Evolutionary conservation across 1,140 invertebrate species (phyloP).

Genomic region (Caerostris extrusa): DNA sequence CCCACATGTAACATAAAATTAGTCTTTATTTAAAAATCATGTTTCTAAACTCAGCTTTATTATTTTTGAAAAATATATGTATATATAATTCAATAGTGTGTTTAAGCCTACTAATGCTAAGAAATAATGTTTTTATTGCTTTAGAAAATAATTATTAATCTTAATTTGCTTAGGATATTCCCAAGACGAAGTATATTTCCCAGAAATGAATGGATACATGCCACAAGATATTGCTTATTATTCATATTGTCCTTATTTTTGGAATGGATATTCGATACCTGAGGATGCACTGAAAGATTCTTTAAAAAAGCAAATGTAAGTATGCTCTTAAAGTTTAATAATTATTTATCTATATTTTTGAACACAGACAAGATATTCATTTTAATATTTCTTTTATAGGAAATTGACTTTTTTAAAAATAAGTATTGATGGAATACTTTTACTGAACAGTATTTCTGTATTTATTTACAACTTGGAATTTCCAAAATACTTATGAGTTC

Average conservation of each 20-base stretch:
- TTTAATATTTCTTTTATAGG: too few relatives aligned
- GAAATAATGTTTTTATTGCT: background rate
- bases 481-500: background rate
- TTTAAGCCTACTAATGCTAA: too few relatives aligned
- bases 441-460: background rate
- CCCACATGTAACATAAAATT: too few relatives aligned
- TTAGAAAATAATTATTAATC: background rate
- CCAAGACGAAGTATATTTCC: constrained; percentile 79
- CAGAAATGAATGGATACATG: background rate
- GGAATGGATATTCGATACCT: constrained; percentile 57
- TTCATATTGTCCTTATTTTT: constrained; percentile 65
- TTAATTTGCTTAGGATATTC: constrained; percentile 69
- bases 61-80: too few relatives aligned
- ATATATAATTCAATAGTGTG: too few relatives aligned
- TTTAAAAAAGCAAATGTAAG: constrained; percentile 62
- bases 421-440: too few relatives aligned
- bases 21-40: too few relatives aligned
- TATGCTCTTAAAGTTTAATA: background rate
- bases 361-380: too few relatives aligned
- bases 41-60: too few relatives aligned
- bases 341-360: too few relatives aligned
- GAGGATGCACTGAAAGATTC: constrained; percentile 54
- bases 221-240: constrained; percentile 35
- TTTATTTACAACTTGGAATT: background rate
- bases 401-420: too few relatives aligned